Base-by-base conservation (phyloP, 2,888 invertebrate species). In the Nudaria mundana region DNA sequence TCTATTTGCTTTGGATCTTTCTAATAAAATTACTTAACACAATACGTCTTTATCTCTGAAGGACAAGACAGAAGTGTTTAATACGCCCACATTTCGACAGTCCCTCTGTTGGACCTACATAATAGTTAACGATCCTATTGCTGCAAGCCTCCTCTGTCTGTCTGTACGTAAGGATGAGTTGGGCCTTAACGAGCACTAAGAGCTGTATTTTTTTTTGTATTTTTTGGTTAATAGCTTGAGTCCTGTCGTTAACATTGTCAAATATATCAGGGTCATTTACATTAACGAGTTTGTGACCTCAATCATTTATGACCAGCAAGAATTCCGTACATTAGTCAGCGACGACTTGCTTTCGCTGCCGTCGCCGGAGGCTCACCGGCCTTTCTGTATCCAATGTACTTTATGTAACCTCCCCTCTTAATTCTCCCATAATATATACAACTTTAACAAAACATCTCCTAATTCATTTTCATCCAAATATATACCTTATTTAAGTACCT, bases 401-500 rank as follows among this genome's bases (percentile, higher is more conserved):
- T 82, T 84, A 84, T 81, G 81, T 81, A 79, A 81, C 63, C 59
- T 63, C 75, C 79, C 56, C 76, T 74, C 75, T 69, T 63, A 50
- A 52, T 39, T 57, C 63, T 64, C 56, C 49, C 52, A 62, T 56
- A 57, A 46, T 48, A 37, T 39, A 40, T 12, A 50, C 56, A 44
- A 54, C 48, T 18, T 32, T 50, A 23, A 10, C 18, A 33, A 36
- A 54, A n/a, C 47, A 50, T 16, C 40, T 42, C 33, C 36, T 18
- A 30, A 29, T 4, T 22, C 22, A 36, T 7, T 13, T 30, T 12
- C 43, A 13, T 18, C 10, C 8, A 29, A 32, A 37, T 38, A 11
- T 16, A 1, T 11, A 20, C 37, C 41, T 34, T 28, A 47, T 36
- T 7, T 2, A 3, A 7, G 8, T 33, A 50, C 38, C 18, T 33